These are phyloP conservation scores for Euphydryas editha DNA, from an alignment of 2,888 invertebrate genomes.

Conservation along the genomic window DNA sequence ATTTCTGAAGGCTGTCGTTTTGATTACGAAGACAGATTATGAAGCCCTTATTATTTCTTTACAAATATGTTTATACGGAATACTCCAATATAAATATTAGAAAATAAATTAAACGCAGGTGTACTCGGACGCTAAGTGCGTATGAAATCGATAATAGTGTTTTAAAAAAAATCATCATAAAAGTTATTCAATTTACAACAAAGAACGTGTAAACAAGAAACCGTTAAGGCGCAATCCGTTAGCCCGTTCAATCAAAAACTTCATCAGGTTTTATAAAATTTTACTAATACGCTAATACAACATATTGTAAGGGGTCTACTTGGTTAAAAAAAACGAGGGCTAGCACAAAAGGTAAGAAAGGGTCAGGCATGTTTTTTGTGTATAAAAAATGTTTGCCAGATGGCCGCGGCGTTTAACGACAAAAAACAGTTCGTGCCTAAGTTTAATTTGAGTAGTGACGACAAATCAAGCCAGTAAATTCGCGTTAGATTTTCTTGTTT, in stretches of 20 bases:
- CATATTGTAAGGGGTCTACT: slow-evolving; percentile 77
- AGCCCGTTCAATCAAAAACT: slow-evolving; percentile 78
- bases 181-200: slow-evolving; percentile 55
- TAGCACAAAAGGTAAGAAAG: slow-evolving; percentile 80
- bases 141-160: slow-evolving; percentile 37
- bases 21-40: slow-evolving; percentile 54
- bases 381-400: slow-evolving; percentile 79
- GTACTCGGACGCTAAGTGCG: slow-evolving; percentile 25
- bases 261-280: slow-evolving; percentile 78
- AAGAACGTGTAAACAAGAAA: slow-evolving; percentile 50
- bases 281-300: slow-evolving; percentile 82
- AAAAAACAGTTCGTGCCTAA: slow-evolving; percentile 81
- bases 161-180: slow-evolving; percentile 41
- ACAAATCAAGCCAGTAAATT: slow-evolving; percentile 44
- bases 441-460: slow-evolving; percentile 65
- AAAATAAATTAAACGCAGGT: slow-evolving; percentile 35
- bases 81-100: slow-evolving; percentile 41
- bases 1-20: slow-evolving; percentile 45
- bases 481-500: neutral
- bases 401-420: slow-evolving; percentile 78
- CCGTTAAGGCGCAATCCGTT: slow-evolving; percentile 81
- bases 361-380: slow-evolving; percentile 79
- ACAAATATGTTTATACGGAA: slow-evolving; percentile 35
- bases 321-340: slow-evolving; percentile 70
- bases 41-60: slow-evolving; percentile 37